Percentiles rank a stretch among this genome's conserved stretches.
phyloP scores from a whole-genome alignment of 2,888 invertebrate species.

The Petrophora chlorosata region DNA sequence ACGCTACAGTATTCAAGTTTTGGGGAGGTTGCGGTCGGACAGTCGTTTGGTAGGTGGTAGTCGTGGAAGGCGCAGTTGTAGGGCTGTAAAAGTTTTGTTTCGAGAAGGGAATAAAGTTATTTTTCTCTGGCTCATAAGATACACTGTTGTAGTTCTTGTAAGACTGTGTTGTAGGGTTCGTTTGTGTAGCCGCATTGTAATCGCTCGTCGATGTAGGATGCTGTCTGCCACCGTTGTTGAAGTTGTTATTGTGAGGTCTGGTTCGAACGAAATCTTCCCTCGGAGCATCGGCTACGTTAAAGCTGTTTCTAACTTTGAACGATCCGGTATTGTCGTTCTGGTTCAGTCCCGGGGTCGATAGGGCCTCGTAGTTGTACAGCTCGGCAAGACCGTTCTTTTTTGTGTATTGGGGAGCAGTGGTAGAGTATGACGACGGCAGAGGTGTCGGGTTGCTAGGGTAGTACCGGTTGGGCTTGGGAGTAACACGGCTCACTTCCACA shows the following conservation, averaged over 20 bases:
- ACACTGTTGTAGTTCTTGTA: constrained; percentile 73
- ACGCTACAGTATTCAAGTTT: constrained; percentile 73
- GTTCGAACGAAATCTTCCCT: constrained; percentile 61
- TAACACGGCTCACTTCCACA: constrained; percentile 74
- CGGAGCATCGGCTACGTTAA: constrained; percentile 60
- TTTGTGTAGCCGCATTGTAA: constrained; percentile 55
- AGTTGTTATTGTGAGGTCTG: constrained; percentile 40
- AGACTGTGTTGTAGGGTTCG: constrained; percentile 57
- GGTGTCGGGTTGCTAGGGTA: constrained; percentile 58
- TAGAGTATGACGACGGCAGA: constrained; percentile 56
- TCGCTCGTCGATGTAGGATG: constrained; percentile 50
- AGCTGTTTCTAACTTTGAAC: constrained; percentile 68
- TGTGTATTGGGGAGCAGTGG: constrained; percentile 55
- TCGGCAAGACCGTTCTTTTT: constrained; percentile 77
- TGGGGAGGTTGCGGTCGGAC: constrained; percentile 54
- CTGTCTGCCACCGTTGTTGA: constrained; percentile 26
- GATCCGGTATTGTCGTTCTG: constrained; percentile 64
- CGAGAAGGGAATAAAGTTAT: constrained; percentile 60
- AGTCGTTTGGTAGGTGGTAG: constrained; percentile 61
- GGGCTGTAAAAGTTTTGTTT: constrained; percentile 66
- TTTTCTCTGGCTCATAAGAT: constrained; percentile 72
- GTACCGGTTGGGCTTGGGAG: constrained; percentile 65
- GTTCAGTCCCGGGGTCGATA: constrained; percentile 63
- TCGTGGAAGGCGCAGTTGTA: constrained; percentile 56
- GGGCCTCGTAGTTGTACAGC: constrained; percentile 73